Evolutionary conservation across 2,113 vertebrate species (phyloP).

Genomic region (Balaeniceps rex): DNA sequence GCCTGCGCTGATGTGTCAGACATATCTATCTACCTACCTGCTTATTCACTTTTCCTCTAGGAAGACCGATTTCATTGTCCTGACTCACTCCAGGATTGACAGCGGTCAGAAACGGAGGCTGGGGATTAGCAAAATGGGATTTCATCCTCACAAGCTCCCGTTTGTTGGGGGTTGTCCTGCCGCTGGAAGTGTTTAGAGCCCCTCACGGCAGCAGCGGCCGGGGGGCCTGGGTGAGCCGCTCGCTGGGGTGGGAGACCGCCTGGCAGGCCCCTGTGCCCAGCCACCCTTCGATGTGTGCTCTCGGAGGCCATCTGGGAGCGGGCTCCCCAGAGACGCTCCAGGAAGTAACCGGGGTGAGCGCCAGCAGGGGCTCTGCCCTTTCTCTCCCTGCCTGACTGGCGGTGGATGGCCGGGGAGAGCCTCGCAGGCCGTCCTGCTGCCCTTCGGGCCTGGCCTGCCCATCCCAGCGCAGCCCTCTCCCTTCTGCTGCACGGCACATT

Average conservation of each 20-base stretch:
- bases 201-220: background rate
- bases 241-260: accelerated
- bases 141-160: background rate
- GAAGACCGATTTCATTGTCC: background rate
- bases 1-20: background rate
- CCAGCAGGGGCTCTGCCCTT: background rate
- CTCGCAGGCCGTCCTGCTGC: accelerated
- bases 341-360: accelerated
- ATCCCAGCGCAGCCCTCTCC: background rate
- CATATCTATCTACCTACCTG: background rate
- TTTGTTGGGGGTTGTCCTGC: background rate
- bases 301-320: accelerated
- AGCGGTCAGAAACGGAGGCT: background rate
- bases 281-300: too few species aligned
- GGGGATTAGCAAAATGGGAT: background rate
- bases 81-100: background rate
- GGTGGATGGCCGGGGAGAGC: background rate
- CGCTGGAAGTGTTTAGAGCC: background rate
- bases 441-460: background rate
- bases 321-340: too few species aligned
- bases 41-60: background rate
- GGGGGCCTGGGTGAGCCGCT: too few species aligned
- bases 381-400: background rate
- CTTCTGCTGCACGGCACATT: accelerated
- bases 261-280: accelerated